Conservation (phyloP, 2,888 invertebrate genomes). For the Nomada fabriciana region DNA sequence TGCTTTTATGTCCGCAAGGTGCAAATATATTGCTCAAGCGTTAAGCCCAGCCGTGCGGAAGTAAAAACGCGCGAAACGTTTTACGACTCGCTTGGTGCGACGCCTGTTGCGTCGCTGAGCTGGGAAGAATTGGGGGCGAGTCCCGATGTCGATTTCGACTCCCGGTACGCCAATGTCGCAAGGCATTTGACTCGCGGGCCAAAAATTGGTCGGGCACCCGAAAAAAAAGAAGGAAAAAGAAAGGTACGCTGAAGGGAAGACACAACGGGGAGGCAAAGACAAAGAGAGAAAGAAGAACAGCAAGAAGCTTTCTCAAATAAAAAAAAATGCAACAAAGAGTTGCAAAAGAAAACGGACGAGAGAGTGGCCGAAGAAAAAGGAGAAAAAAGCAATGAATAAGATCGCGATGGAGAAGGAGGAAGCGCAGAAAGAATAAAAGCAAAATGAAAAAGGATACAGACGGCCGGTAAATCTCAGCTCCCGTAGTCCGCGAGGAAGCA, state of each 20-base stretch:
- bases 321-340: neutral
- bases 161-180: too few relatives aligned
- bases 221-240: neutral
- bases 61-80: constrained; percentile 30
- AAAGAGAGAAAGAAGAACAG: constrained; percentile 16
- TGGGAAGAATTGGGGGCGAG: too few relatives aligned
- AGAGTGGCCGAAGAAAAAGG: constrained; percentile 9
- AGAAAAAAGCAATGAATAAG: neutral
- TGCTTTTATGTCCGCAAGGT: constrained; percentile 31
- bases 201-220: constrained; percentile 20
- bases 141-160: too few relatives aligned
- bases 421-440: constrained; percentile 30
- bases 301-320: neutral
- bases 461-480: constrained; percentile 70
- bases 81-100: neutral
- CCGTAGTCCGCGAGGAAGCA: constrained; percentile 55
- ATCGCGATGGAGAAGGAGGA: neutral
- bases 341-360: too few relatives aligned
- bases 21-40: constrained; percentile 27
- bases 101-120: too few relatives aligned
- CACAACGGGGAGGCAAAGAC: constrained; percentile 11
- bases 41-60: constrained; percentile 4
- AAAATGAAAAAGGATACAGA: constrained; percentile 56
- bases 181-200: too few relatives aligned
- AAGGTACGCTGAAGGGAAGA: neutral